A percentile compares a stretch with the other conserved stretches of the same genome.
phyloP scores from a whole-genome alignment of 2,113 vertebrate species.

The Varanus salvator region DNA sequence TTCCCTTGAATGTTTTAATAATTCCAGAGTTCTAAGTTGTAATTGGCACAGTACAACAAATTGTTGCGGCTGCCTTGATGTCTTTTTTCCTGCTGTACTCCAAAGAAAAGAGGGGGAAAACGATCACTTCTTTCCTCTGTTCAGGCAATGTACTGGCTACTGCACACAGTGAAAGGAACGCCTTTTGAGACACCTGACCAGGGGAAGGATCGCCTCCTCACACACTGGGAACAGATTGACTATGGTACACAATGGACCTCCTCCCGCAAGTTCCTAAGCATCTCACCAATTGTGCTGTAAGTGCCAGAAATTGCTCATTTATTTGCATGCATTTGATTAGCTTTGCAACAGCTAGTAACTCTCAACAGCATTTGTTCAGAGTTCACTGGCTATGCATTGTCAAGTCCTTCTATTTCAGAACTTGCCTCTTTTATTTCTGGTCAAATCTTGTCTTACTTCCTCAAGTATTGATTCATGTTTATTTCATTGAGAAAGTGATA shows the following conservation, averaged over 20 bases:
- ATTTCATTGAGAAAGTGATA: too few relatives aligned
- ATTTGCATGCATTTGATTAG: rapidly evolving
- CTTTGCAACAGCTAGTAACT: rapidly evolving
- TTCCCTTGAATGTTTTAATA: neutral
- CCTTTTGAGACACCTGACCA: conserved; percentile 95
- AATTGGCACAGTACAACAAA: neutral
- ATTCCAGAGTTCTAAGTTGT: neutral
- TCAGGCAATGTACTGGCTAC: conserved; percentile 92
- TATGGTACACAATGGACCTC: conserved; percentile 92
- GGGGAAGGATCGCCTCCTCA: conserved; percentile 91
- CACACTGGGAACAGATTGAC: conserved; percentile 97
- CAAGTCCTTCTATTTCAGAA: too few relatives aligned
- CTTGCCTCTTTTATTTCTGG: neutral
- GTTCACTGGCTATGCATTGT: neutral
- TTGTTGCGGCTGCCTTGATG: neutral
- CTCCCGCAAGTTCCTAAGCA: conserved; percentile 93
- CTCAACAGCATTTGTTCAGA: neutral
- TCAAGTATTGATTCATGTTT: neutral
- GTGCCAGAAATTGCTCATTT: conserved; percentile 46
- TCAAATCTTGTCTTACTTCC: neutral
- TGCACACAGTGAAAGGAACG: conserved; percentile 93
- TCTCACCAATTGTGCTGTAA: conserved; percentile 93
- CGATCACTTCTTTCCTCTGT: neutral
- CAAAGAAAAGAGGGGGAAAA: too few relatives aligned
- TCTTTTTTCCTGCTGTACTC: neutral